Evolutionary conservation across 2,888 invertebrate species (phyloP).

Genomic region (Meganola albula): DNA sequence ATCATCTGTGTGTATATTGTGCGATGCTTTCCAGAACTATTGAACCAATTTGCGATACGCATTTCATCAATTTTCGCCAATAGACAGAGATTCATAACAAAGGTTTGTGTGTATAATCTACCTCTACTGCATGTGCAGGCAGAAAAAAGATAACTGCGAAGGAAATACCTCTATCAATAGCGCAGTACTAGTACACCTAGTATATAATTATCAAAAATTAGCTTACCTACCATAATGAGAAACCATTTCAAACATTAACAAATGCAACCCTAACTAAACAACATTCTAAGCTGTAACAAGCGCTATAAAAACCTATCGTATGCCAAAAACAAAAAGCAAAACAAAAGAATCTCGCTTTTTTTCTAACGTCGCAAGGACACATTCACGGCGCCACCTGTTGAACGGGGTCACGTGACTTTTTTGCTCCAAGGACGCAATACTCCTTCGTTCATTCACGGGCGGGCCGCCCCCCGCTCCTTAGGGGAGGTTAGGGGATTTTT

Average conservation of each 20-base stretch:
- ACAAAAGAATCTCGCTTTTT: slow-evolving; percentile 40
- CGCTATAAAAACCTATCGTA: not conserved
- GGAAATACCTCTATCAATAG: too few species aligned
- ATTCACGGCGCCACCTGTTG: slow-evolving; percentile 74
- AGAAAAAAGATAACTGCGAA: too few species aligned
- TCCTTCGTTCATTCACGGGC: slow-evolving; percentile 77
- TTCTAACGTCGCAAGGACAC: slow-evolving; percentile 71
- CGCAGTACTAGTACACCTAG: too few species aligned
- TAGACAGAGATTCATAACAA: too few species aligned
- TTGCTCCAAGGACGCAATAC: slow-evolving; percentile 75
- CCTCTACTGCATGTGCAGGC: too few species aligned
- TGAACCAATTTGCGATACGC: too few species aligned
- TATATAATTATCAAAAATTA: too few species aligned
- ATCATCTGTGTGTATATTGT: too few species aligned
- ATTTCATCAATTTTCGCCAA: too few species aligned
- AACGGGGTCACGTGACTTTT: slow-evolving; percentile 74
- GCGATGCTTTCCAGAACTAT: too few species aligned
- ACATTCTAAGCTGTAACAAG: slow-evolving; percentile 3
- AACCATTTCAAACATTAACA: slow-evolving; percentile 4
- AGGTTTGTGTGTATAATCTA: too few species aligned
- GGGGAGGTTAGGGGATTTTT: slow-evolving; percentile 70
- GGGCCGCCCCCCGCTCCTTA: slow-evolving; percentile 65
- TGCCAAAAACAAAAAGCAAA: slow-evolving; percentile 23
- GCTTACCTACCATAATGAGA: not conserved
- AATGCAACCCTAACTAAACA: not conserved